phyloP scores from a whole-genome alignment of 2,888 invertebrate genomes.

The Mermis nigrescens region DNA sequence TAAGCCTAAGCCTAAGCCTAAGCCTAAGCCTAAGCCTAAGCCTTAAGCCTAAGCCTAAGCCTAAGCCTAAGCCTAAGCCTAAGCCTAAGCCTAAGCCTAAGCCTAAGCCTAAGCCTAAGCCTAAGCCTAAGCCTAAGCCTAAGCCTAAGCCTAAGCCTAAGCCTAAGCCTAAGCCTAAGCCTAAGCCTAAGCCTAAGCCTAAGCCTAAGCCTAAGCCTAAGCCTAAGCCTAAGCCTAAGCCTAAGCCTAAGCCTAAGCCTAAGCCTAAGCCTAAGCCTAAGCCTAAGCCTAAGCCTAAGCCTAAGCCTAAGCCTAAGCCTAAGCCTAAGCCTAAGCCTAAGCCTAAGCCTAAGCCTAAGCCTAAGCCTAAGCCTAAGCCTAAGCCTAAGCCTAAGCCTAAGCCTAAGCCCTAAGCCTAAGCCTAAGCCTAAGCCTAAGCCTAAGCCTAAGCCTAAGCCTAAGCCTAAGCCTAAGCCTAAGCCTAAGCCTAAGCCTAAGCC shows the following conservation, averaged over 20 bases:
- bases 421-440: conserved; percentile 1
- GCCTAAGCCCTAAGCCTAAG: conserved; percentile 3
- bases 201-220: neutral
- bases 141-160: conserved; percentile 3
- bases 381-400: conserved; percentile 2
- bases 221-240: conserved; percentile 3
- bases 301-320: neutral
- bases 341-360: neutral
- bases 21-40: neutral
- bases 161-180: conserved; percentile 2
- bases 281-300: neutral
- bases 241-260: conserved; percentile 4
- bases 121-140: neutral
- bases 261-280: neutral
- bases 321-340: neutral
- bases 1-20: neutral
- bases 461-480: no score
- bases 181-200: conserved; percentile 3
- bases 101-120: neutral
- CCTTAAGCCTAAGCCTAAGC: neutral
- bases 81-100: neutral
- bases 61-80: neutral
- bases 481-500: no score
- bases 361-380: conserved; percentile 1
- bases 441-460: conserved; percentile 1